Evolutionary conservation across 2,888 invertebrate genomes (phyloP).

Genomic region (Criorhina ranunculi): DNA sequence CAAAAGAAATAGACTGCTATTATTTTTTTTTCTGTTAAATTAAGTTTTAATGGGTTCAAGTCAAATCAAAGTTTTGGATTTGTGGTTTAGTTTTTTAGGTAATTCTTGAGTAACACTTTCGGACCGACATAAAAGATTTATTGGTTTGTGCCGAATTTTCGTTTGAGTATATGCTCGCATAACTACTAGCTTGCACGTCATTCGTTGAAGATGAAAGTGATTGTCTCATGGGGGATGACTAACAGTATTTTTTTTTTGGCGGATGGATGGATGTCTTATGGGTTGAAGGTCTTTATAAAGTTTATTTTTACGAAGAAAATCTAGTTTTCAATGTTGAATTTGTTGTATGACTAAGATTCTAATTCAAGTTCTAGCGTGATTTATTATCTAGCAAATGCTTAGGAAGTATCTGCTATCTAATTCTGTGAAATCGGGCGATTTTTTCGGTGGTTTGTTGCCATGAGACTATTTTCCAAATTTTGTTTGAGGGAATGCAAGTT

Average conservation of each 20-base stretch:
- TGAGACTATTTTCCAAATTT: conserved; percentile 10
- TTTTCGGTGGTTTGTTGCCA: conserved; percentile 5
- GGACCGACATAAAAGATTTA: conserved; percentile 52
- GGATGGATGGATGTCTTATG: not conserved
- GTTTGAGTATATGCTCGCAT: conserved; percentile 28
- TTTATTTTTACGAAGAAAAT: conserved; percentile 17
- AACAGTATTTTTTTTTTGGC: not conserved
- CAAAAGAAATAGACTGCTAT: conserved; percentile 10
- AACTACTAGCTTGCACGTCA: conserved; percentile 16
- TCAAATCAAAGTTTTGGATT: conserved; percentile 6
- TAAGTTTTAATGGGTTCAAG: conserved; percentile 41
- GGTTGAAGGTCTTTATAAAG: not conserved
- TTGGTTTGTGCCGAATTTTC: conserved; percentile 31
- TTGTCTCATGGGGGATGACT: conserved; percentile 41
- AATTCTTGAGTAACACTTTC: conserved; percentile 43
- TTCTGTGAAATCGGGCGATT: conserved; percentile 26
- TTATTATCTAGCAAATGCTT: not conserved
- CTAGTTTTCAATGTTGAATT: conserved; percentile 38
- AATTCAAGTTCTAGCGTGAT: conserved; percentile 9
- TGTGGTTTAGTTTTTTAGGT: conserved; percentile 11
- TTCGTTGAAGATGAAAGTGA: conserved; percentile 47
- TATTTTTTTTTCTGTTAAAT: conserved; percentile 18
- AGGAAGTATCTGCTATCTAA: conserved; percentile 9
- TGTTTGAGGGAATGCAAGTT: no score
- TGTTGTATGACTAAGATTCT: conserved; percentile 15